Evolutionary conservation across 2,113 vertebrate species (phyloP).

Genomic region (Murina feae): DNA sequence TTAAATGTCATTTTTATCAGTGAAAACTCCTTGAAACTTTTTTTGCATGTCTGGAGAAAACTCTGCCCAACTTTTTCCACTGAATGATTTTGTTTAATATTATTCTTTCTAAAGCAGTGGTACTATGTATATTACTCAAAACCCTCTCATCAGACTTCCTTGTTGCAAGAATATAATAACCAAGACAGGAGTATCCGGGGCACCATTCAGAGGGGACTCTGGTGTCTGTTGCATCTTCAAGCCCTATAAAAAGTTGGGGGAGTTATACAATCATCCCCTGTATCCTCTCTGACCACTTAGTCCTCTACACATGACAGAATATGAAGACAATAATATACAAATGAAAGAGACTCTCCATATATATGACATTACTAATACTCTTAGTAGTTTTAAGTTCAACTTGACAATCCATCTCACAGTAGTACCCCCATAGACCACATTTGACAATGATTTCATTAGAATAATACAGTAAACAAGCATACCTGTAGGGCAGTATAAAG

Average conservation of each 20-base stretch:
- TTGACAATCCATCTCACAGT: not conserved
- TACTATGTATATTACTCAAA: not conserved
- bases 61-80: not conserved
- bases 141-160: not conserved
- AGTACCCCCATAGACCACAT: not conserved
- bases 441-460: not conserved
- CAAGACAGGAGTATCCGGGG: not conserved
- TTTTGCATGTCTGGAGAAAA: not conserved
- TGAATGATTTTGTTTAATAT: not conserved
- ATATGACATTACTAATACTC: not conserved
- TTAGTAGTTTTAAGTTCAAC: not conserved
- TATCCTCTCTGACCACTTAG: not conserved
- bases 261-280: rapidly evolving
- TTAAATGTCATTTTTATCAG: not conserved
- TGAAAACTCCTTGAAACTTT: not conserved
- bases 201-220: not conserved
- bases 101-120: not conserved
- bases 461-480: not conserved
- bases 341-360: not conserved
- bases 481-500: not conserved
- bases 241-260: not conserved
- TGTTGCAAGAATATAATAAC: not conserved
- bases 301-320: not conserved
- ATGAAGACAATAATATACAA: not conserved
- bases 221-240: not conserved